Evolutionary conservation across 2,888 invertebrate genomes (phyloP), one percentile per base, ranked within the genome.

Genomic region (Philopedon plagiatum): DNA sequence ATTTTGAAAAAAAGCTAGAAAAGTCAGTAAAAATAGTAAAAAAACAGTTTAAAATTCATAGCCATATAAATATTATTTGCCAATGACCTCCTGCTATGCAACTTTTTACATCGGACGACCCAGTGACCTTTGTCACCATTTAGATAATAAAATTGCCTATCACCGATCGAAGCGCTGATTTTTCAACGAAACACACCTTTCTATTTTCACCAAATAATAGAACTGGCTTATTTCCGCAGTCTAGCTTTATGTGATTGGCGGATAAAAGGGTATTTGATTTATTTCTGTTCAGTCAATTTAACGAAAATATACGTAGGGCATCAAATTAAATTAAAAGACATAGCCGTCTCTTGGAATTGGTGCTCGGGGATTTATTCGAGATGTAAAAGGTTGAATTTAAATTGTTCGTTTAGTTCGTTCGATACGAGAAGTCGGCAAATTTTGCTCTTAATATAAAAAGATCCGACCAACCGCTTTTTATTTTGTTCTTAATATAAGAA

Each of bases 81-180:
- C n/a, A n/a, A n/a, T n/a, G n/a, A n/a, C n/a, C n/a, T n/a, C 18
- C 2, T 46, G 57, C 46, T 29, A 57, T 66, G 44, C 49, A 41
- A 46, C 23, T 54, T 64, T 37, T 64, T 29, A 58, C 57, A 29
- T 65, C 65, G 18, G 41, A 21, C 34, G 66, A 58, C 66, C 66
- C 23, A 66, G 46, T 66, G 57, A 66, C 66, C 66, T 66, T 66
- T 66, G 66, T 66, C 58, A 44, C 49, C 58, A 23, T 46, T 58
- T 46, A 66, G 57, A 66, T 66, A 46, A 57, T 66, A 66, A 66
- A 66, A 57, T 21, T 19, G 44, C 51, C 66, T 44, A 66, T 66
- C 66, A 26, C 21, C 29, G 56, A 65, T 65, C 65, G 65, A 65
- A 29, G 49, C 23, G 49, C n/a, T 26, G 51, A 23, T 58, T 66